Percentiles rank a stretch among this genome's conserved stretches.
These are phyloP conservation scores for Drosophila affinis DNA, from an alignment of 2,888 invertebrate species.

Conservation along the genomic window DNA sequence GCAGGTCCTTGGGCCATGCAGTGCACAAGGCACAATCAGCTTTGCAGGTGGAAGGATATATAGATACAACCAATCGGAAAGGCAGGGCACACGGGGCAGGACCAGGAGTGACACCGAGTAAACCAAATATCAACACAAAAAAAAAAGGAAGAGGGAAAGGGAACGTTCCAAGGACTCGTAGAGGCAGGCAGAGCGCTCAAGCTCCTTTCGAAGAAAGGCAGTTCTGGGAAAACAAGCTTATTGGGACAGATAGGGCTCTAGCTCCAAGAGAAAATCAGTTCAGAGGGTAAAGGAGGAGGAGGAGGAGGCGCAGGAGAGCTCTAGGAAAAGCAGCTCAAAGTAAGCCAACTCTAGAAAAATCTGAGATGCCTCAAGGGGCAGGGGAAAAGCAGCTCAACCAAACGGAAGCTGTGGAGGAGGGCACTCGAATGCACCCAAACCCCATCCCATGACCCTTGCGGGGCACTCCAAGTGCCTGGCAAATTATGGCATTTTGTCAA, in stretches of 20 bases:
- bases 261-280: background rate
- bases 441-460: background rate
- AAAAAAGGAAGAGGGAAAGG: background rate
- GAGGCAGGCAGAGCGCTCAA: background rate
- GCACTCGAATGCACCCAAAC: constrained; percentile 21
- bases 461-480: too few species aligned
- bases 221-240: background rate
- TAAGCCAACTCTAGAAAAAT: constrained; percentile 19
- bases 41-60: constrained; percentile 24
- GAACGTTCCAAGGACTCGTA: background rate
- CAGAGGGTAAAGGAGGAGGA: background rate
- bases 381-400: background rate
- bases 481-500: background rate
- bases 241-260: background rate
- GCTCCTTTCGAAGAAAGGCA: background rate
- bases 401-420: background rate
- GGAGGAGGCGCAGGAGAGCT: background rate
- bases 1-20: constrained; percentile 40
- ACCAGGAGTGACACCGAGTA: constrained; percentile 3
- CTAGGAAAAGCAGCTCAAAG: constrained; percentile 6
- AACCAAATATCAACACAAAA: constrained; percentile 38
- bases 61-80: constrained; percentile 5
- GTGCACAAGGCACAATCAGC: constrained; percentile 43
- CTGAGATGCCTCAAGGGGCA: background rate
- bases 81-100: too few species aligned